These are phyloP conservation scores for Schizaphis graminum DNA, from an alignment of 2,888 invertebrate species.

Conservation along the genomic window DNA sequence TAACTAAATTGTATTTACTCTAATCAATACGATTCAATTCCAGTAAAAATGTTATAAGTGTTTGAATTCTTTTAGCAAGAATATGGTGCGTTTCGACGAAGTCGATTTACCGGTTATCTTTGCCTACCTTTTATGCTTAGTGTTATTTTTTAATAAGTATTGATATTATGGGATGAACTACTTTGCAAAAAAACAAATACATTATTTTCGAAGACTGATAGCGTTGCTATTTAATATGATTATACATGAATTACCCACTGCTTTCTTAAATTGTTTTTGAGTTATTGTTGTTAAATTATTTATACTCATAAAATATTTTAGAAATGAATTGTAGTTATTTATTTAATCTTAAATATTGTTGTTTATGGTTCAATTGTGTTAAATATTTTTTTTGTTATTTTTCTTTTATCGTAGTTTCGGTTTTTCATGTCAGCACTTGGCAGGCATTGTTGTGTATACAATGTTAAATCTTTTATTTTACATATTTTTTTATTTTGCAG, in stretches of 20 bases:
- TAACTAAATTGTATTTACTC: not conserved
- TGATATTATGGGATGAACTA: not conserved
- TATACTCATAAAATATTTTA: not conserved
- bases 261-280: not conserved
- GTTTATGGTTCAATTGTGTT: not conserved
- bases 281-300: not conserved
- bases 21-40: not conserved
- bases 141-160: not conserved
- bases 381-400: not conserved
- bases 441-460: too few species aligned
- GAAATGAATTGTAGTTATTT: not conserved
- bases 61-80: not conserved
- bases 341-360: not conserved
- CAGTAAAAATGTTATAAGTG: not conserved
- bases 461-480: too few species aligned
- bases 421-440: not conserved
- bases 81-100: not conserved
- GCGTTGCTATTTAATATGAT: not conserved
- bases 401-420: not conserved
- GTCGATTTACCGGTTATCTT: constrained; percentile 20
- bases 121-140: not conserved
- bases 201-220: not conserved
- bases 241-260: not conserved
- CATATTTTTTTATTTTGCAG: too few species aligned
- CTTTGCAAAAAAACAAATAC: not conserved